phyloP scores from a whole-genome alignment of 2,797 vertebrate species.

The Micromesistius poutassou region DNA sequence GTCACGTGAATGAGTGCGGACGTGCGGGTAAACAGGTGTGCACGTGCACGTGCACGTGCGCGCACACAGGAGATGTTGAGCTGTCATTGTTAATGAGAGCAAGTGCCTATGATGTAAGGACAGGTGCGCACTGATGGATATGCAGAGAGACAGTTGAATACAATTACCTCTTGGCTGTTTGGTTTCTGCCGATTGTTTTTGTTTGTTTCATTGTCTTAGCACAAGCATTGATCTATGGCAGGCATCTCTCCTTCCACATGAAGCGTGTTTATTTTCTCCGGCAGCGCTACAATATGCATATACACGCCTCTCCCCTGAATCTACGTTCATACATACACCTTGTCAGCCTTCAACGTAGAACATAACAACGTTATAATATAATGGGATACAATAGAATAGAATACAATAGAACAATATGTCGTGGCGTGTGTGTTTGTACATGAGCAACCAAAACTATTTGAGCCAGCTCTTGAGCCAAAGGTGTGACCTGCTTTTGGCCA shows the following conservation, averaged over 20 bases:
- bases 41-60: not conserved
- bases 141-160: conserved; percentile 62
- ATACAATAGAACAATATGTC: not conserved
- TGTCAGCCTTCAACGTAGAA: not conserved
- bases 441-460: no score
- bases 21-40: not conserved
- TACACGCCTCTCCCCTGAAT: not conserved
- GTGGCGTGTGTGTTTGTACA: not conserved
- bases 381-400: not conserved
- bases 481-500: not conserved
- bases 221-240: conserved; percentile 35
- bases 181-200: conserved; percentile 49
- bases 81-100: conserved; percentile 65
- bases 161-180: conserved; percentile 54
- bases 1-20: not conserved
- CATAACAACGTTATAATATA: not conserved
- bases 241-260: not conserved
- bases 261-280: not conserved
- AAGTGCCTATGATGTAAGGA: conserved; percentile 61
- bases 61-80: conserved; percentile 45
- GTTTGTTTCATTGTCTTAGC: conserved; percentile 27
- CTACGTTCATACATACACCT: not conserved
- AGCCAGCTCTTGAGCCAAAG: not conserved
- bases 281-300: not conserved
- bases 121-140: conserved; percentile 59